Evolutionary conservation across 2,113 vertebrate genomes (phyloP).

Genomic region (Dicrurus megarhynchus): DNA sequence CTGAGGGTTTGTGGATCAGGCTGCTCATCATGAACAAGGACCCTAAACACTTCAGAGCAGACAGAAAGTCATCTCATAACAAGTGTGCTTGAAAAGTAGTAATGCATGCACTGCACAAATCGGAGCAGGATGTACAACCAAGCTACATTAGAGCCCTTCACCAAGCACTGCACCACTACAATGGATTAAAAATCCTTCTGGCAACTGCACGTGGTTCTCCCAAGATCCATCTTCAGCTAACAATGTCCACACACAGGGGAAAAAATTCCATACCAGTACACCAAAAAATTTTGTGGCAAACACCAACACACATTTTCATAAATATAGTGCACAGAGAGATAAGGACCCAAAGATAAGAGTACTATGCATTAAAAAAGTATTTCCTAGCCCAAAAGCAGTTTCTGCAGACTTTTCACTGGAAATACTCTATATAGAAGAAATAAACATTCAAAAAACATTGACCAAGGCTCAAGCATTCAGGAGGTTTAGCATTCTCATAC

Average conservation of each 20-base stretch:
- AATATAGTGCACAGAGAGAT: not conserved
- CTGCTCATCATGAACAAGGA: not conserved
- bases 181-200: not conserved
- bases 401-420: not conserved
- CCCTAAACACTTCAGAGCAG: not conserved
- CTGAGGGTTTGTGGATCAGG: not conserved
- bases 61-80: not conserved
- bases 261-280: not conserved
- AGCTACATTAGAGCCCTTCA: not conserved
- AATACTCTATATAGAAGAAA: not conserved
- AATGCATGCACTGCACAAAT: not conserved
- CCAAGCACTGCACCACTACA: rapidly evolving
- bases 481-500: not conserved
- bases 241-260: not conserved
- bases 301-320: not conserved
- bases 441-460: rapidly evolving
- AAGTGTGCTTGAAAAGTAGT: not conserved
- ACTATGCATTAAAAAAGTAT: not conserved
- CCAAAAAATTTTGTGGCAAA: not conserved
- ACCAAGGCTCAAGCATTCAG: not conserved
- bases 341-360: not conserved
- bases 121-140: not conserved
- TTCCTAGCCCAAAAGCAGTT: not conserved
- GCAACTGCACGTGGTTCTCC: not conserved
- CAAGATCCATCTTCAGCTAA: not conserved